phyloP scores from a whole-genome alignment of 1,140 invertebrate species.

The Aphaenogaster floridana region DNA sequence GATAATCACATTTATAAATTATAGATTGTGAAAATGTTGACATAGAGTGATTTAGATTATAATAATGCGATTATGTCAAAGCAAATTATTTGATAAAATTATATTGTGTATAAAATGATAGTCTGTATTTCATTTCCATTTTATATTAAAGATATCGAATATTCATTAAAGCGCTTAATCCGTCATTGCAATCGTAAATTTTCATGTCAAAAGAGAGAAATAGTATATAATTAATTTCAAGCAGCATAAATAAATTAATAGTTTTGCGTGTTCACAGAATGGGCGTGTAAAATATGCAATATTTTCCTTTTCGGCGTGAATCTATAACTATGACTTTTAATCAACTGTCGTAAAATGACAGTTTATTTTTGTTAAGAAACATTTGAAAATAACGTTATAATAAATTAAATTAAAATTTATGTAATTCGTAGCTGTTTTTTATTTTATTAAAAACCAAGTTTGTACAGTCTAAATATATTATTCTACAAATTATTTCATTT shows the following conservation, averaged over 20 bases:
- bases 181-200: conserved; percentile 1
- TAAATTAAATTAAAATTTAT: background rate
- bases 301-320: background rate
- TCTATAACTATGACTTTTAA: conserved; percentile 10
- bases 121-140: background rate
- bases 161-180: conserved; percentile 19
- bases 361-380: background rate
- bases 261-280: background rate
- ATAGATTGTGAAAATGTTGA: background rate
- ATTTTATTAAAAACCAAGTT: background rate
- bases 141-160: conserved; percentile 18
- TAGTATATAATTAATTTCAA: conserved; percentile 27
- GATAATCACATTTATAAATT: conserved; percentile 13
- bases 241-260: conserved; percentile 10
- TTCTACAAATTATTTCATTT: background rate
- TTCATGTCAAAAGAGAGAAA: background rate
- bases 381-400: background rate
- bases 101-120: background rate
- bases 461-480: background rate
- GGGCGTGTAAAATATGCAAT: background rate
- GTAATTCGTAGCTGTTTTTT: background rate
- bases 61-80: conserved; percentile 3
- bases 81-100: conserved; percentile 3
- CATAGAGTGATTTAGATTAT: background rate
- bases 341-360: background rate